These are phyloP conservation scores for Papilio glaucus DNA, from an alignment of 1,140 invertebrate species.

Conservation along the genomic window DNA sequence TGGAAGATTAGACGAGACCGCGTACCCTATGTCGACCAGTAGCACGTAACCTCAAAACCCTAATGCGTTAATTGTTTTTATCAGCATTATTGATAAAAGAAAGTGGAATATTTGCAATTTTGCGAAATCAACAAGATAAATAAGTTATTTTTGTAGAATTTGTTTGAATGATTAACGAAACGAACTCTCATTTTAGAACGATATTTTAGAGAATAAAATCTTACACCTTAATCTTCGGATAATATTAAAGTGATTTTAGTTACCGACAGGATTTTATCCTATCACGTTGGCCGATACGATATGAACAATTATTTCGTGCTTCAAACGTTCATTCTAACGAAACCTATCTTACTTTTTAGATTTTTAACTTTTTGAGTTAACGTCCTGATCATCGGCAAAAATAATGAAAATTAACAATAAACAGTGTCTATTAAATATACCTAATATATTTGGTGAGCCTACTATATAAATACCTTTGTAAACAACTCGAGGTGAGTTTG, in stretches of 20 bases:
- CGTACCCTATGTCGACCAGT: background rate
- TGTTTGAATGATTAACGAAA: too few species aligned
- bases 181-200: too few species aligned
- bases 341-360: too few species aligned
- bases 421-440: background rate
- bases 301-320: background rate
- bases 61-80: background rate
- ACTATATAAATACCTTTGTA: conserved; percentile 20
- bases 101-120: too few species aligned
- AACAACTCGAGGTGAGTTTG: conserved; percentile 26
- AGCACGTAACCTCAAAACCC: conserved; percentile 1
- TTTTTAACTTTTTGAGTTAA: too few species aligned
- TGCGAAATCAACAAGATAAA: too few species aligned
- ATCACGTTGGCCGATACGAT: background rate
- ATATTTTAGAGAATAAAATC: too few species aligned
- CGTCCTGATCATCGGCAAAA: too few species aligned
- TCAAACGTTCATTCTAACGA: too few species aligned
- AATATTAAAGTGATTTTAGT: conserved; percentile 3
- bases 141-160: too few species aligned
- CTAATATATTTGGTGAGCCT: background rate
- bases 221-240: background rate
- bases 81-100: background rate
- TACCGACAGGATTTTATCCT: background rate
- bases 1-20: too few species aligned
- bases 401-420: too few species aligned